Evolutionary conservation across 2,888 invertebrate species (phyloP), one percentile per base, ranked within the genome.

Genomic region (Shargacucullia verbasci): DNA sequence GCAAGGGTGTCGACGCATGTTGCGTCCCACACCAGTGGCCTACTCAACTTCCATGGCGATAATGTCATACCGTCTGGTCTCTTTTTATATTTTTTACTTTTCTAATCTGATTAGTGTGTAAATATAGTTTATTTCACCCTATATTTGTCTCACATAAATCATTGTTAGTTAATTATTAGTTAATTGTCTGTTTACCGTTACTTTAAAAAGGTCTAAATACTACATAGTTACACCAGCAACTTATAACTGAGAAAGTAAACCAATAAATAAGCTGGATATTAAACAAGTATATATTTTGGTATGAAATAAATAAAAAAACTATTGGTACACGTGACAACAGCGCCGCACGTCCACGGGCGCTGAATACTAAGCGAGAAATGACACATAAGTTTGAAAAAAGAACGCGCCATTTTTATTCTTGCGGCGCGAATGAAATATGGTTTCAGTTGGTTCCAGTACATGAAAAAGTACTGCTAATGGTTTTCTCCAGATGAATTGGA

Each of bases 231-330:
- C n/a, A n/a, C n/a, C n/a, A n/a, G n/a, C n/a, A n/a, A n/a, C n/a
- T n/a, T n/a, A n/a, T n/a, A n/a, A n/a, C n/a, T n/a, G 10, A 29
- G 5, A 27, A 47, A 34, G 38, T 27, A 43, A 47, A 53, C 31
- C 44, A 67, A 14, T 25, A 38, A 48, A 14, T 8, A 25, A 44
- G 29, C 43, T 33, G 10, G 53, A 39, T 10, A 45, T 60, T 43
- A 33, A 59, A 64, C n/a, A n/a, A n/a, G n/a, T 39, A 29, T 12
- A 12, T 39, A 41, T 41, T 68, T 40, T 47, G 35, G 39, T 56
- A 53, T 45, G 65, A 76, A 79, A 81, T 81, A 80, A 79, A 77
- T 76, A 78, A 81, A 29, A 20, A 20, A 79, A 72, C 70, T 77
- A 75, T 78, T 62, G 73, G 56, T 38, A 60, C 52, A 70, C 70